Evolutionary conservation across 2,888 invertebrate species (phyloP), one percentile per base, ranked within the genome.

Genomic region (Cheiracanthium punctorium): DNA sequence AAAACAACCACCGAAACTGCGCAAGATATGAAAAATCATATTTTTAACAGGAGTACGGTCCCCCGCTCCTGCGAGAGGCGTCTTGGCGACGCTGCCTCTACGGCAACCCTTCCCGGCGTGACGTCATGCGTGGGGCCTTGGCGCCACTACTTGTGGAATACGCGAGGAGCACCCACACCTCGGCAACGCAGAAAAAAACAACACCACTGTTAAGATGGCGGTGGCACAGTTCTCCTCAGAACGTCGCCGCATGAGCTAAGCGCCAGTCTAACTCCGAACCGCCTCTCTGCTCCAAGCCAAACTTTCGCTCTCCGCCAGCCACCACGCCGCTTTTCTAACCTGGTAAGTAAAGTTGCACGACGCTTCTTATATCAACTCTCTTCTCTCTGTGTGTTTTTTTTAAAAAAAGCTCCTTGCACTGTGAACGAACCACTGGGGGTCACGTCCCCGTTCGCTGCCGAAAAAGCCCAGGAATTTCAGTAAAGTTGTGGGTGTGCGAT

Each of bases 121-220:
- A 67, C 67, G 67, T 67, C 67, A 67, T 67, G 67, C 67, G 67
- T 67, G 67, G 67, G 67, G 67, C 67, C 30, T 67, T 67, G 67
- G 29, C 30, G 79, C 70, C 70, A 70, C 10, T 4, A 4, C 7
- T 7, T 4, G 7, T 7, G 7, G 7, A 4, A 37, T 10, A 37
- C 37, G 7, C 4, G 4, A 4, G 32, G 70, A 32, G 70, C 79
- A 79, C 70, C 70, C 79, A 79, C 79, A 79, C 79, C 79, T 43
- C 76, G 4, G 76, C 43, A 67, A 77, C 69, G n/a, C n/a, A n/a
- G n/a, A n/a, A n/a, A n/a, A n/a, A 77, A 77, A 77, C 76, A n/a
- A 77, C 67, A 77, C 67, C 41, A 30, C 37, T 29, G 69, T 67
- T n/a, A 77, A 79, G 79, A 79, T 79, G 79, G 79, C 79, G 79